Base-by-base conservation (phyloP, 2,888 invertebrate genomes). In the Autographa gamma region DNA sequence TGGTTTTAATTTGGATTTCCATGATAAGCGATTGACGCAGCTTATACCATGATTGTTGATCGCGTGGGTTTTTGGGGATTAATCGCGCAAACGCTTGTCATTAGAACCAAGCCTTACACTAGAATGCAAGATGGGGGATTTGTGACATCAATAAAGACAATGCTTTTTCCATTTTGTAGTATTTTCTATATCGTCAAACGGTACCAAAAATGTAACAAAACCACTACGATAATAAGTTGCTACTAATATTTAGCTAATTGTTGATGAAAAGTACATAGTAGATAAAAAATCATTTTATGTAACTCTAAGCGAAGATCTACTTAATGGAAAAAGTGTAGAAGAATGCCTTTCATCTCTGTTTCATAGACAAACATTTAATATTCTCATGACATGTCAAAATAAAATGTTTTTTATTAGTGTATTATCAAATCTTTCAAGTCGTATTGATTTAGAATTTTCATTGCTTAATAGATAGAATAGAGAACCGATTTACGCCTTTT, bases 91-190 rank as follows among this genome's bases (percentile, higher is more conserved):
- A n/a, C 48, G 41, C 34, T 64, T 60, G 58, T 60, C 25, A 69
- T 25, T 18, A 19, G 25, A 48, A 41, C 11, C 14, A 43, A 66
- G 69, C 25, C 48, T 71, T 52, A 38, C 31, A 16, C 4, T 38
- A 16, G 34, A 67, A 58, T 76, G 60, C 61, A 63, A 60, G 60
- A 58, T 67, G 65, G 71, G 68, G 63, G 74, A 65, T 58, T 68
- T 77, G 63, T 77, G 74, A 19, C 41, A 65, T 71, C 58, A 7
- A 19, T 6, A 25, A 56, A 56, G 5, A 56, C 25, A n/a, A 56
- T 56, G 25, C 54, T 25, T 25, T 56, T 56, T 56, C 54, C 19
- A 56, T 19, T 56, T 13, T 13, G 25, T 56, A 25, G 4, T 56
- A 25, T 56, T 56, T 25, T 56, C 54, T 11, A 38, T 11, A 38